Percentiles rank a stretch among this genome's conserved stretches.
Evolutionary conservation across 2,888 invertebrate species (phyloP).

Genomic region (Drosophila paucipuncta): DNA sequence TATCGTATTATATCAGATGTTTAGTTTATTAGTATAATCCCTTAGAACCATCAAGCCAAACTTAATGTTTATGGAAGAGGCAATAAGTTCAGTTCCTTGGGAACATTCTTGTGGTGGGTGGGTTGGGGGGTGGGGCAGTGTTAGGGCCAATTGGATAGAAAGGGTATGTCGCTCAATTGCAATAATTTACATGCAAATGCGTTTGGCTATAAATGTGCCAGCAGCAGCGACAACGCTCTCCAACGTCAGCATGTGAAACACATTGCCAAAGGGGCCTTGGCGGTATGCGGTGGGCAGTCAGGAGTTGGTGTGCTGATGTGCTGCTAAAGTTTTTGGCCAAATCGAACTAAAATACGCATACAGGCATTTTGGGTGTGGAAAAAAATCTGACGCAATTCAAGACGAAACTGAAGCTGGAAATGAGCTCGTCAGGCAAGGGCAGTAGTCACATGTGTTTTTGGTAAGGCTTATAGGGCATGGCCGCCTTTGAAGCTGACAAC

Average conservation of each 20-base stretch:
- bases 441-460: conserved; percentile 51
- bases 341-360: conserved; percentile 53
- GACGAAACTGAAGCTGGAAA: conserved; percentile 21
- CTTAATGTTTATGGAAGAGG: conserved; percentile 46
- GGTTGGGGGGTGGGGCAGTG: not conserved
- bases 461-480: conserved; percentile 28
- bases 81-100: conserved; percentile 43
- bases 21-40: not conserved
- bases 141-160: not conserved
- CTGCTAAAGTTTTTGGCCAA: conserved; percentile 24
- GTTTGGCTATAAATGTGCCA: conserved; percentile 72
- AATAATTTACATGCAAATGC: conserved; percentile 76
- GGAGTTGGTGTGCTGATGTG: conserved; percentile 21
- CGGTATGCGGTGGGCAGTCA: not conserved
- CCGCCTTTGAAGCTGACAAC: conserved; percentile 1
- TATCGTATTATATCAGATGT: not conserved
- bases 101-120: not conserved
- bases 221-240: conserved; percentile 40
- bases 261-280: not conserved
- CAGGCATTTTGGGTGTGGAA: conserved; percentile 17
- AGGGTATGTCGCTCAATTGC: conserved; percentile 45
- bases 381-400: conserved; percentile 22
- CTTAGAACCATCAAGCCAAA: conserved; percentile 12
- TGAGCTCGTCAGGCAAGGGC: conserved; percentile 21
- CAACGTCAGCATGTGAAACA: conserved; percentile 19